A percentile compares a stretch with the other conserved stretches of the same genome.
Conservation (phyloP, 37 sponge, comb jelly and placozoan species). For the Mnemiopsis leidyi region DNA sequence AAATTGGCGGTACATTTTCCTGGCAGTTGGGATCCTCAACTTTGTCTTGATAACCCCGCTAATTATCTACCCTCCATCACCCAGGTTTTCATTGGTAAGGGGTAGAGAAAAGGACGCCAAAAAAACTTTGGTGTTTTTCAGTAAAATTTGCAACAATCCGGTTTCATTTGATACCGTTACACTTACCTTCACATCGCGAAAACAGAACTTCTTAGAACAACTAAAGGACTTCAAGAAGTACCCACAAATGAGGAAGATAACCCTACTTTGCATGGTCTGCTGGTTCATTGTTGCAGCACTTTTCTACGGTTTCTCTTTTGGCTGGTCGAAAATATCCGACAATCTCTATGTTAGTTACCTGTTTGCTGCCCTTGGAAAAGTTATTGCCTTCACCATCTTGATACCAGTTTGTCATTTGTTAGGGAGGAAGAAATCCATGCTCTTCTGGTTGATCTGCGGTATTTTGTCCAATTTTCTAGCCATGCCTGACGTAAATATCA, state of each 20-base stretch:
- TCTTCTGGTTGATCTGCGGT: neutral
- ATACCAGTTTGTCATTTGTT: slow-evolving; percentile 1
- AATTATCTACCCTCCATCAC: neutral
- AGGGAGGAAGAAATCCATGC: neutral
- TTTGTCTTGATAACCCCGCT: neutral
- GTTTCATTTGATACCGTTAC: neutral
- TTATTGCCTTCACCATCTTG: neutral
- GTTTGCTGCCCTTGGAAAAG: neutral
- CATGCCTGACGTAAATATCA: slow-evolving; percentile 35
- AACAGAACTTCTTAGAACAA: slow-evolving; percentile 4
- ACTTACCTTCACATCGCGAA: neutral
- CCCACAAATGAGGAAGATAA: slow-evolving; percentile 6
- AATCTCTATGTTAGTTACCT: slow-evolving; percentile 12
- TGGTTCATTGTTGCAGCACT: slow-evolving; percentile 38
- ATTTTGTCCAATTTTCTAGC: slow-evolving; percentile 17
- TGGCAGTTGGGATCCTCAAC: slow-evolving; percentile 13
- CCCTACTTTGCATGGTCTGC: neutral
- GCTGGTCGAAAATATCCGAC: neutral
- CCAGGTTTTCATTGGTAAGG: neutral
- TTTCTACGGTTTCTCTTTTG: slow-evolving; percentile 53
- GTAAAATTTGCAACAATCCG: neutral
- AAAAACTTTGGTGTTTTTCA: neutral
- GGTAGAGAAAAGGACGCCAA: slow-evolving; percentile 31
- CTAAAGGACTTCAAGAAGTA: neutral
- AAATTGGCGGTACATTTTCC: slow-evolving; percentile 30